phyloP scores from a whole-genome alignment of 2,113 vertebrate species.

The Caranx melampygus region DNA sequence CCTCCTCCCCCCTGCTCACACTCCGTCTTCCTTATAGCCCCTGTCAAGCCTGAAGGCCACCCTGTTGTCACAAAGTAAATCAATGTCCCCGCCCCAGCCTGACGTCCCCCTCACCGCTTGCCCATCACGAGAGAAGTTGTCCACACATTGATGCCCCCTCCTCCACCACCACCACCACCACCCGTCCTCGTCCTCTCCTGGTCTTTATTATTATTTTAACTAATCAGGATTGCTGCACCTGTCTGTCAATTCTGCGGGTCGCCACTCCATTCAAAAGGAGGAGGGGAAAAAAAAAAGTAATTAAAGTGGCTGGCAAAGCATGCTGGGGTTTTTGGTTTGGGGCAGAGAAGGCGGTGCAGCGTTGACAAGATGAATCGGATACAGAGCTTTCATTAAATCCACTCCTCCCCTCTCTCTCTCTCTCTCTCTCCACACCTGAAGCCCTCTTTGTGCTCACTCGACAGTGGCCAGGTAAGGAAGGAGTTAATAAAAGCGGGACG shows the following conservation, averaged over 20 bases:
- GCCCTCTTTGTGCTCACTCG: slow-evolving; percentile 63
- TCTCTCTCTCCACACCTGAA: slow-evolving; percentile 65
- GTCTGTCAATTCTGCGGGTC: slow-evolving; percentile 77
- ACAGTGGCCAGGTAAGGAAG: slow-evolving; percentile 68
- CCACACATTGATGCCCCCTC: slow-evolving; percentile 62
- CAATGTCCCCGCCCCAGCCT: slow-evolving; percentile 72
- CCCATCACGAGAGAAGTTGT: slow-evolving; percentile 63
- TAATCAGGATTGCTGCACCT: slow-evolving; percentile 82
- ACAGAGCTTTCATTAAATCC: slow-evolving; percentile 78
- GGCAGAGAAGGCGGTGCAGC: slow-evolving; percentile 71
- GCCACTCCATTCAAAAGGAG: slow-evolving; percentile 63
- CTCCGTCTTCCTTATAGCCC: slow-evolving; percentile 44
- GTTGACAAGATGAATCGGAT: slow-evolving; percentile 80
- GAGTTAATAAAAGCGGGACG: slow-evolving; percentile 67
- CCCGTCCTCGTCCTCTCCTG: slow-evolving; percentile 34
- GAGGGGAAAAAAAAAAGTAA: slow-evolving; percentile 63
- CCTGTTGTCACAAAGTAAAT: slow-evolving; percentile 78
- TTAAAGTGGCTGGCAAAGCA: slow-evolving; percentile 80
- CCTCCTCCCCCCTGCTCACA: not conserved
- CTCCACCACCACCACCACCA: too few species aligned
- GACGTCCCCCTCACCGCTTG: slow-evolving; percentile 63
- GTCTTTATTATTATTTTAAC: slow-evolving; percentile 83
- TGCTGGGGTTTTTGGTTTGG: slow-evolving; percentile 78
- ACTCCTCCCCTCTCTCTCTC: slow-evolving; percentile 31
- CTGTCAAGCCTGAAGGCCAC: slow-evolving; percentile 74